Evolutionary conservation across 2,113 vertebrate species (phyloP).

Genomic region (Thryonomys swinderianus): DNA sequence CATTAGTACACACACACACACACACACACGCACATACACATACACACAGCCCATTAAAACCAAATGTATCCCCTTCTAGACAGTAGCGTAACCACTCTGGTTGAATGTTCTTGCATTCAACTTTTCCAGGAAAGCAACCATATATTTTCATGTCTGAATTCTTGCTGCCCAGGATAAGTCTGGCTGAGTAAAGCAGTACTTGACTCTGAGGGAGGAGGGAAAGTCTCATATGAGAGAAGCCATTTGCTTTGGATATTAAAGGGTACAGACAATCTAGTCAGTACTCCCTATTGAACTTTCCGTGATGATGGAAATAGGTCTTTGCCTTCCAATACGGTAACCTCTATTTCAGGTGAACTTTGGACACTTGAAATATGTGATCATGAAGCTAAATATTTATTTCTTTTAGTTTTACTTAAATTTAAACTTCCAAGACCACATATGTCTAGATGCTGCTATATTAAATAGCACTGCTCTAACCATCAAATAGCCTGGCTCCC

Average conservation of each 20-base stretch:
- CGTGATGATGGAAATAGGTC: background rate
- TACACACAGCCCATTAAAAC: background rate
- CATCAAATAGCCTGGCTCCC: background rate
- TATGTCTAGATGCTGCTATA: background rate
- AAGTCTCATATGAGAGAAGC: background rate
- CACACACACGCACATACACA: too few species aligned
- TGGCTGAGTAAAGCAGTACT: background rate
- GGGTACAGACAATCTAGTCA: background rate
- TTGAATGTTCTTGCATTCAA: background rate
- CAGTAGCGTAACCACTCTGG: background rate
- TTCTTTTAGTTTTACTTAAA: background rate
- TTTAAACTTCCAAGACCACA: background rate
- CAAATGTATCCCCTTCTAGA: background rate
- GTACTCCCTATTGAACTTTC: background rate
- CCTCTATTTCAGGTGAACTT: background rate
- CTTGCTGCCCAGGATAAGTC: background rate
- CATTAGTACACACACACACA: background rate
- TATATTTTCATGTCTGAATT: background rate
- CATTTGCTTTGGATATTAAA: background rate
- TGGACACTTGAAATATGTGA: background rate
- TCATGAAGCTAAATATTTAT: background rate
- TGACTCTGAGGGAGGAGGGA: background rate
- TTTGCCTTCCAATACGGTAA: background rate
- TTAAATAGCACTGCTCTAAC: background rate
- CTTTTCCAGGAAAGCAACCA: background rate